Base-by-base conservation (phyloP, 2,888 invertebrate genomes). In the Atethmia centrago region DNA sequence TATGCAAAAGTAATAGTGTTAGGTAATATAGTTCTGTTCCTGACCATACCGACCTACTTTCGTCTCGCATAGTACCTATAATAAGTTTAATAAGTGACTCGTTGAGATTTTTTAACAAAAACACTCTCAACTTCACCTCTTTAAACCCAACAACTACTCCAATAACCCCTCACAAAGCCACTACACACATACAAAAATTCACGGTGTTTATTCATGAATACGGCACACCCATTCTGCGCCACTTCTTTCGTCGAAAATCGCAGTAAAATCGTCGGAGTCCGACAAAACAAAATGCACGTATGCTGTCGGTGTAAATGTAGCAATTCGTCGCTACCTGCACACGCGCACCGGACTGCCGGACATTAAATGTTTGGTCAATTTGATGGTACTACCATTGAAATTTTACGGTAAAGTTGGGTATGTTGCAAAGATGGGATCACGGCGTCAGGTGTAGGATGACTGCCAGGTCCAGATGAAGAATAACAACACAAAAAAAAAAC, bases 361-460 rank as follows among this genome's bases (percentile, higher is more conserved):
- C 88, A 91, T 90, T 90, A 85, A 90, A 89, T 90, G 90, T 91
- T 92, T 89, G 90, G 90, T 91, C 90, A 90, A 90, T 90, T 90
- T 88, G 70, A 80, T 61, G 69, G 69, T 80, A 85, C 79, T 90
- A 92, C 91, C 75, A 90, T 61, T 45, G 68, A 45, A 58, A 51
- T 65, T 63, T 71, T 53, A 53, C 3, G 19, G 9, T 47, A 25
- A 25, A 36, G 5, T 47, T 19, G 14, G 3, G 2, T 9, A 55
- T 31, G 0, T 3, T 42, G 19, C 42, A 42, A 45, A 25, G 8
- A 3, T 21, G 8, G 2, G 8, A 25, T 61, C 61, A 19, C 19
- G 42, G 12, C 19, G 16, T 40, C 16, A 59, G n/a, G 8, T 2
- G 5, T 40, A 25, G 9, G 42, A 25, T 7, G 3, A 42, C 25